Base-by-base conservation (phyloP, 2,888 invertebrate genomes). In the Chrysomela aeneicollis region DNA sequence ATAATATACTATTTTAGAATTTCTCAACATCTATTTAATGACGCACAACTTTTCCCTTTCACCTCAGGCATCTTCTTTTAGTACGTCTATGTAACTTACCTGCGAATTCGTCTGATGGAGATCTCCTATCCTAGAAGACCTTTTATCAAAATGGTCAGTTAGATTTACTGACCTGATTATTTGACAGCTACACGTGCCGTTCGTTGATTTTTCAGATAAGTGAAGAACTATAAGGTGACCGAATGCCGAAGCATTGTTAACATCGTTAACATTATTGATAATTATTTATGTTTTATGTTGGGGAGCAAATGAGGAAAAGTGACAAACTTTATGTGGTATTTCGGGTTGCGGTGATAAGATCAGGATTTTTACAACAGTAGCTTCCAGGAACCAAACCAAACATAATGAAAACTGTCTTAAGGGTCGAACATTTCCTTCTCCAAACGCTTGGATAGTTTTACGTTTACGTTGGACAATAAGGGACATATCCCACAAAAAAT, bases 281-380 rank as follows among this genome's bases (percentile, higher is more conserved):
- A 26, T 26, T 10, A 35, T 35, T 35, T 10, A 10, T 42, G 42
- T 10, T 42, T 42, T 42, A 42, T 15, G 42, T 42, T 6, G 42
- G 15, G 4, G 9, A 42, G 3, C 15, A 4, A 42, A 42, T 15
- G n/a, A 42, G 42, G 15, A 42, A n/a, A 42, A 42, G 42, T 42
- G 42, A 42, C 42, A 42, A 42, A 42, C 42, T 42, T 42, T 42
- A 42, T 42, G 42, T 15, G 42, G 42, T 15, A 15, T 42, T 15
- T 42, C 2, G 12, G 15, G 42, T 4, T 4, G 3, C 12, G 35
- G 12, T 15, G 42, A 42, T 42, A 42, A 15, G 42, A 42, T 42
- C 42, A 2, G 15, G 42, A 15, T 42, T 42, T 42, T 42, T 42
- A 42, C 12, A 15, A 42, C 42, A 42, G 42, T 42, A 42, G 42